Percentiles rank a stretch among this genome's conserved stretches.
phyloP scores from a whole-genome alignment of 2,113 vertebrate species.

The Hypocryptadius cinnamomeus region DNA sequence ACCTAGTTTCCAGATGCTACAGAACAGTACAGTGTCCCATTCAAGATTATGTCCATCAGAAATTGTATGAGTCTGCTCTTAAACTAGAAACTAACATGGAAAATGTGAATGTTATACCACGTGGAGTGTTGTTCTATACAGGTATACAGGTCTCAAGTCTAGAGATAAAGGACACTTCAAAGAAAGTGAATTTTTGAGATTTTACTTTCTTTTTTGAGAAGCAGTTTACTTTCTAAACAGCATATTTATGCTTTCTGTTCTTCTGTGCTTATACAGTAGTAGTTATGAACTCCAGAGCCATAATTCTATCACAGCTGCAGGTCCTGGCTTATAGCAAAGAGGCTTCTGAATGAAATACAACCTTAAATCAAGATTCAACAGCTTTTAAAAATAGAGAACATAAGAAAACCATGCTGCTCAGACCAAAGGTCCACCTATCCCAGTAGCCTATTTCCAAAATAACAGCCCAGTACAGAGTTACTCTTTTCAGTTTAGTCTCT shows the following conservation, averaged over 20 bases:
- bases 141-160: not conserved
- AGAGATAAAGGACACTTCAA: not conserved
- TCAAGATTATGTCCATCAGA: not conserved
- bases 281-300: not conserved
- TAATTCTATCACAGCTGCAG: not conserved
- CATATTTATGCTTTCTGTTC: not conserved
- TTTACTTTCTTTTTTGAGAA: not conserved
- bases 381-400: not conserved
- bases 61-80: not conserved
- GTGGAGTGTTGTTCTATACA: not conserved
- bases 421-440: not conserved
- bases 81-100: not conserved
- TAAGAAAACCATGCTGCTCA: not conserved
- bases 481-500: not conserved
- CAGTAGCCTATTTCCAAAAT: not conserved
- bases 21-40: not conserved
- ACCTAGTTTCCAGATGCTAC: not conserved
- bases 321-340: not conserved
- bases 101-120: not conserved
- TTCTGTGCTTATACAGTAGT: not conserved
- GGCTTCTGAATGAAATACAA: conserved; percentile 33
- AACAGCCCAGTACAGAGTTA: not conserved
- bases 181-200: not conserved
- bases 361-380: conserved; percentile 12
- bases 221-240: not conserved